Evolutionary conservation across 2,888 invertebrate species (phyloP).

Genomic region (Acleris holmiana): DNA sequence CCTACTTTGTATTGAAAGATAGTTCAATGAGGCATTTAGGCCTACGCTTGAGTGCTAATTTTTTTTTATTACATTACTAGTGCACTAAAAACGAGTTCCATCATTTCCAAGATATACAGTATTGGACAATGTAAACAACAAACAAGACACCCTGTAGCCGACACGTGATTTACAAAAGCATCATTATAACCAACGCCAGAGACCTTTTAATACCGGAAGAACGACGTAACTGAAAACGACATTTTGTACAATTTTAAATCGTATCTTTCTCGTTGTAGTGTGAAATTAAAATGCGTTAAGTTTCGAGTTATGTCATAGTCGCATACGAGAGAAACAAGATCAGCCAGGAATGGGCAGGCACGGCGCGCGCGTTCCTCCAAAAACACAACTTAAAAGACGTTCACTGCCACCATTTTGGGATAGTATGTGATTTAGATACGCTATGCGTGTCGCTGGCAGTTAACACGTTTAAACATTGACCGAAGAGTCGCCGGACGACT

Average conservation of each 20-base stretch:
- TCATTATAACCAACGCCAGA: constrained; percentile 35
- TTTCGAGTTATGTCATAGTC: constrained; percentile 33
- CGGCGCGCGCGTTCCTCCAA: constrained; percentile 51
- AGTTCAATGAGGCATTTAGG: too few relatives aligned
- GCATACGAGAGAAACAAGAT: constrained; percentile 36
- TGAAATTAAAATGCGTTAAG: not conserved
- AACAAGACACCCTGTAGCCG: constrained; percentile 47
- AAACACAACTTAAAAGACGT: constrained; percentile 80
- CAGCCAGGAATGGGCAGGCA: constrained; percentile 47
- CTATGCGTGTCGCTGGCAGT: too few relatives aligned
- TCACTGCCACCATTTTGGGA: constrained; percentile 31
- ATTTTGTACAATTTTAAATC: too few relatives aligned
- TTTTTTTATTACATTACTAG: too few relatives aligned
- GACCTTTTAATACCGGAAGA: too few relatives aligned
- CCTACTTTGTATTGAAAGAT: too few relatives aligned
- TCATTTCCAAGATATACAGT: too few relatives aligned
- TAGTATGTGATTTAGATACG: too few relatives aligned
- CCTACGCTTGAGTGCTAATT: too few relatives aligned
- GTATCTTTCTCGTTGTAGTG: too few relatives aligned
- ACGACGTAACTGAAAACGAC: too few relatives aligned
- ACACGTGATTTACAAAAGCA: constrained; percentile 40
- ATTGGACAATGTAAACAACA: constrained; percentile 38
- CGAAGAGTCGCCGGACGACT: constrained; percentile 65
- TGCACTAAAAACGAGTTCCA: too few relatives aligned
- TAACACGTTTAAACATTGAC: constrained; percentile 41